Evolutionary conservation across 2,888 invertebrate genomes (phyloP).

Genomic region (Stenurella melanura): DNA sequence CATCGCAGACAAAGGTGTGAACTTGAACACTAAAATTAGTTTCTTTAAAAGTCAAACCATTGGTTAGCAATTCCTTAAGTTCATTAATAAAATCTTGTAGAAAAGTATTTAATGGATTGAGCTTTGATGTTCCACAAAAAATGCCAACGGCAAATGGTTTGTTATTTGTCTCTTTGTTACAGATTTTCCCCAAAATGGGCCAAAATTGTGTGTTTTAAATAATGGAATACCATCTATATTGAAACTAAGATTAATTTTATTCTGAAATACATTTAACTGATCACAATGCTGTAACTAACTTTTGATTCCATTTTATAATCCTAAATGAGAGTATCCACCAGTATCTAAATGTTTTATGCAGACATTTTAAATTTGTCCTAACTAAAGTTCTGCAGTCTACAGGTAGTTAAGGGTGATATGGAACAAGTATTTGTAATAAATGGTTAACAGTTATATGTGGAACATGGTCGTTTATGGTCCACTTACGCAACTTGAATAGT

Average conservation of each 20-base stretch:
- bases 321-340: not conserved
- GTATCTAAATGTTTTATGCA: not conserved
- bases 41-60: no score
- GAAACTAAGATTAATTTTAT: constrained; percentile 13
- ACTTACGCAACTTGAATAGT: not conserved
- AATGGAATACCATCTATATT: constrained; percentile 14
- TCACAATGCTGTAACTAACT: not conserved
- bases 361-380: constrained; percentile 1
- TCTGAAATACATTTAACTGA: not conserved
- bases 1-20: no score
- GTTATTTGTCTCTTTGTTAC: not conserved
- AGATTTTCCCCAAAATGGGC: constrained; percentile 4
- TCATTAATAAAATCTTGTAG: no score
- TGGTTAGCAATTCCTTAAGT: no score
- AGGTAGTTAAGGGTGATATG: constrained; percentile 7
- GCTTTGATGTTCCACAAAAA: no score
- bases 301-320: not conserved
- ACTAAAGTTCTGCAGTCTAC: constrained; percentile 15
- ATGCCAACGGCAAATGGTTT: no score
- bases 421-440: constrained; percentile 16
- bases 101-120: no score
- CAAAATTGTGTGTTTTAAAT: constrained; percentile 13
- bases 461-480: constrained; percentile 6
- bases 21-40: no score
- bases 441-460: not conserved